Conservation (phyloP, 2,888 invertebrate species). For the Acleris laterana region DNA sequence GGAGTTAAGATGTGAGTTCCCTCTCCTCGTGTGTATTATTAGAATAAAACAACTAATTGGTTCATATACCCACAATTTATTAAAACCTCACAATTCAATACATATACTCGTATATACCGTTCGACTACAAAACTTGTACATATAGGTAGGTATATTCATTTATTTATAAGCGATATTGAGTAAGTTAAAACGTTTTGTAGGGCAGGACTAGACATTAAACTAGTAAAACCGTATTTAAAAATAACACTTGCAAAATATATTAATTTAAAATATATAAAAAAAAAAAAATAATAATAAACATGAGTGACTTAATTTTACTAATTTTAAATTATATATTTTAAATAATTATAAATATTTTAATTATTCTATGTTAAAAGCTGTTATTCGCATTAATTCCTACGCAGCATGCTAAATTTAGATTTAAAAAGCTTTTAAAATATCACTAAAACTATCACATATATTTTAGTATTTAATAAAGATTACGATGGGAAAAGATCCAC, state of each 20-base stretch:
- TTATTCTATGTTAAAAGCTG: background rate
- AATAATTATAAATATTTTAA: background rate
- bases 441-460: constrained; percentile 34
- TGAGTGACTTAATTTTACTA: background rate
- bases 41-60: constrained; percentile 60
- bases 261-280: background rate
- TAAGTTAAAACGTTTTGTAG: background rate
- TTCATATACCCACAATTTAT: constrained; percentile 84
- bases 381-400: background rate
- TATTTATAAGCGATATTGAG: constrained; percentile 17
- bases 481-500: constrained; percentile 40
- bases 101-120: constrained; percentile 36
- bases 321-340: background rate
- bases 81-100: constrained; percentile 55
- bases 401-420: background rate
- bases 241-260: background rate
- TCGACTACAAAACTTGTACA: constrained; percentile 31
- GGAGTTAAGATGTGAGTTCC: no score
- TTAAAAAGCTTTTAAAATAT: constrained; percentile 32
- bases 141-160: constrained; percentile 12
- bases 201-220: constrained; percentile 35
- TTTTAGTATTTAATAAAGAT: constrained; percentile 36
- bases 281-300: constrained; percentile 3
- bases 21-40: no score
- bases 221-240: background rate